phyloP scores from a whole-genome alignment of 2,113 vertebrate species.

The Tenrec ecaudatus region DNA sequence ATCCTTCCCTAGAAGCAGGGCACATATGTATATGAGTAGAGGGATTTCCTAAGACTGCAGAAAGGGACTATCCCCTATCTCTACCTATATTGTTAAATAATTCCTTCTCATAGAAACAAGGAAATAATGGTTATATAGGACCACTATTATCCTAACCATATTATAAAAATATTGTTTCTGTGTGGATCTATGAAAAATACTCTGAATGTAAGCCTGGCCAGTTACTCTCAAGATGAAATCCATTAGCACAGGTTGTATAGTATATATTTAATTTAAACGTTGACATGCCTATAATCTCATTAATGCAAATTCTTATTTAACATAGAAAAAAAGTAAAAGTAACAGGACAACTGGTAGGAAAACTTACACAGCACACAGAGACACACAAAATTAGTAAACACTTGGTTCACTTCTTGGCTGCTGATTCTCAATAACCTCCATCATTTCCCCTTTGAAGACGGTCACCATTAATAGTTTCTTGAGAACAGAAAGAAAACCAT shows the following conservation, averaged over 20 bases:
- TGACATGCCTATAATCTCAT: not conserved
- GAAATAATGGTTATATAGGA: too few species aligned
- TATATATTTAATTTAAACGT: conserved; percentile 15
- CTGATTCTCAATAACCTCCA: not conserved
- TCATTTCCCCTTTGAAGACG: conserved; percentile 6
- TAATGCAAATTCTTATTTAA: not conserved
- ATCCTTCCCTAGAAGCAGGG: not conserved
- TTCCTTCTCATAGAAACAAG: not conserved
- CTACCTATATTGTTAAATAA: not conserved
- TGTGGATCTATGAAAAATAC: not conserved
- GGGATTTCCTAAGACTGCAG: not conserved
- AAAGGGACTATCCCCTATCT: not conserved
- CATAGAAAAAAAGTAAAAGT: not conserved
- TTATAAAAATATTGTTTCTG: not conserved
- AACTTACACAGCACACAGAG: not conserved
- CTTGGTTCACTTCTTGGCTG: not conserved
- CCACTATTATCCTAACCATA: not conserved
- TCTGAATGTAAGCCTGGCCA: not conserved
- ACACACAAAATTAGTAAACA: conserved; percentile 22
- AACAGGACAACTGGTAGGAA: not conserved
- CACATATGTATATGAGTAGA: not conserved
- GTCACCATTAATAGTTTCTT: not conserved
- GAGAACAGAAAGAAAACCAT: conserved; percentile 13
- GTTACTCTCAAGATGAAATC: conserved; percentile 1
- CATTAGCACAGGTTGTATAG: not conserved